Evolutionary conservation across 2,888 invertebrate genomes (phyloP), one percentile per base, ranked within the genome.

Genomic region (Nephrocerus scutellatus): DNA sequence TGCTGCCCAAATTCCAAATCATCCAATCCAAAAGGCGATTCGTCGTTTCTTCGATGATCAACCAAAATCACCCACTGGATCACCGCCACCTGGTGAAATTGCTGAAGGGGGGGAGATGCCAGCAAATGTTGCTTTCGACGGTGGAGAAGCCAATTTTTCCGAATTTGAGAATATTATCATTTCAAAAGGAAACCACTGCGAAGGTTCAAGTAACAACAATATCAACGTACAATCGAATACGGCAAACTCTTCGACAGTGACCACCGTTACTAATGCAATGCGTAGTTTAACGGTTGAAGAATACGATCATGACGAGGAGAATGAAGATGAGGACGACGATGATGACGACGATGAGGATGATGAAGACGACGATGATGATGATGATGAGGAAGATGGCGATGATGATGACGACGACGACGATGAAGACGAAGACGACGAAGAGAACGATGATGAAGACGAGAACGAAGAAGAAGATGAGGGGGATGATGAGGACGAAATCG

Each of bases 51-150:
- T 66, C 41, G 62, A 60, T 36, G 68, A 68, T 47, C 66, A 68
- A 45, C 68, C 68, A n/a, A 70, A 70, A 50, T 67, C 70, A 12
- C 67, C 69, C 16, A 64, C 67, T 23, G 70, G 66, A 47, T 63
- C 70, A 24, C 58, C 59, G 19, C 57, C 59, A 28, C 37, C 40
- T 19, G 38, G 30, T 8, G 25, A 31, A 32, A 41, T 39, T 34
- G 36, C 45, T 22, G 44, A 45, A 4, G 41, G 37, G 16, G 36
- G 44, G 29, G 13, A 20, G n/a, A 34, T n/a, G 16, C 31, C 16
- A 10, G 41, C 36, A 26, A 30, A 34, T 8, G 41, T 34, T 19
- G 45, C 39, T 22, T 44, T 41, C 6, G 31, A 32, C 15, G 50
- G 50, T 20, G 18, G 43, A 0, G 58, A 60, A 5, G 41, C 50